Evolutionary conservation across 2,797 vertebrate species (phyloP).

Genomic region (Leptatherina wallacei): DNA sequence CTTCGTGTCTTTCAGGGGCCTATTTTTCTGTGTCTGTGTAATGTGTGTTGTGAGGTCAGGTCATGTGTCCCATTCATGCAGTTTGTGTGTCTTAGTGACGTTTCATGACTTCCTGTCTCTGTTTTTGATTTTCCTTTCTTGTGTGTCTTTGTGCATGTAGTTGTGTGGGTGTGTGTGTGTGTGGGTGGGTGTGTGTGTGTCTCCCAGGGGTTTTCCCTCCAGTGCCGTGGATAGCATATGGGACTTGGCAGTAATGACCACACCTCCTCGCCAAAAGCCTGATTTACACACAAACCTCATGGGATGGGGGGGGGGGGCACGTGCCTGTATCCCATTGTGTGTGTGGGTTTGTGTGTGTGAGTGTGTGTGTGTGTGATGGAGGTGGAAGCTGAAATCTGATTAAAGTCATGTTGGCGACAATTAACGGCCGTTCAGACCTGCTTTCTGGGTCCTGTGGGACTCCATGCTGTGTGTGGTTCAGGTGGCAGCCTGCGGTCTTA

Average conservation of each 20-base stretch:
- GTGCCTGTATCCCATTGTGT: no score
- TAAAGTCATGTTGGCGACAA: constrained; percentile 98
- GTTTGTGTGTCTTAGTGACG: not conserved
- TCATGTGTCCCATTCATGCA: not conserved
- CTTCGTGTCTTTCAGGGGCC: no score
- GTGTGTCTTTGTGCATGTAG: not conserved
- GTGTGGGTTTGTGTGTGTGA: not conserved
- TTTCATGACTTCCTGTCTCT: no score
- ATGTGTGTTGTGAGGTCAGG: not conserved
- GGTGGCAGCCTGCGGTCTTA: constrained; percentile 88
- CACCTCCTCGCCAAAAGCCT: constrained; percentile 84
- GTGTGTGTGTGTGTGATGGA: constrained; percentile 24
- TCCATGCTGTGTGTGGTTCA: constrained; percentile 78
- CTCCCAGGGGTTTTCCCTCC: constrained; percentile 57
- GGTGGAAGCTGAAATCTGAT: constrained; percentile 87
- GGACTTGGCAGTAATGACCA: constrained; percentile 91
- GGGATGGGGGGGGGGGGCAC: no score
- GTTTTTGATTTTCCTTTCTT: not conserved
- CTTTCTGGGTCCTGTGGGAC: constrained; percentile 80
- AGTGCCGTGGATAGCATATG: constrained; percentile 87
- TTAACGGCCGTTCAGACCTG: constrained; percentile 88
- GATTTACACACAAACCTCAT: constrained; percentile 88
- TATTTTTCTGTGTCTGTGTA: not conserved
- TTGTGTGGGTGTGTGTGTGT: constrained; percentile 24
- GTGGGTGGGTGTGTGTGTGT: constrained; percentile 78